These are phyloP conservation scores for Leptoteleia sp. DNA, from an alignment of 1,140 invertebrate species.

Conservation along the genomic window DNA sequence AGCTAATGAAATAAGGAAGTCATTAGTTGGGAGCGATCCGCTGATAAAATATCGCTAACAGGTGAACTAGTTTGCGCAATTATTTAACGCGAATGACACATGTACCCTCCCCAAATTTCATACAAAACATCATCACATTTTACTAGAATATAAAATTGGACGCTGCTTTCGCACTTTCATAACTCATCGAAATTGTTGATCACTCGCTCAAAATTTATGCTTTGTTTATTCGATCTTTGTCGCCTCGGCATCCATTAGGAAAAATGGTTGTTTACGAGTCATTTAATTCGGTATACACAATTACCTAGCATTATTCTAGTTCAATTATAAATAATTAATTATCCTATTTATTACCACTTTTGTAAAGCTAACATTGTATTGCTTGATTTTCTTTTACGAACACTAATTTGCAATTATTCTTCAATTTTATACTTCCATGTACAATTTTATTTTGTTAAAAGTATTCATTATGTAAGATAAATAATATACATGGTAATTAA, in stretches of 20 bases:
- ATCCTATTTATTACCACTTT: background rate
- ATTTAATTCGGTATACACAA: slow-evolving; percentile 4
- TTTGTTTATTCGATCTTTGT: slow-evolving; percentile 43
- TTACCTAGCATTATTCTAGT: background rate
- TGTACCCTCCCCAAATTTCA: slow-evolving; percentile 40
- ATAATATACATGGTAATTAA: too few species aligned
- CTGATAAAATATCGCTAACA: slow-evolving; percentile 64
- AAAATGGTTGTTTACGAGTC: slow-evolving; percentile 15
- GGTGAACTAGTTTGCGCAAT: slow-evolving; percentile 55
- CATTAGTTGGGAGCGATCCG: slow-evolving; percentile 32
- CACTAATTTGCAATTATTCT: too few species aligned
- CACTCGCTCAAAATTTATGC: slow-evolving; percentile 33
- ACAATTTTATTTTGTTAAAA: too few species aligned
- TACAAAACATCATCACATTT: slow-evolving; percentile 21
- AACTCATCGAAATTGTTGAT: slow-evolving; percentile 43
- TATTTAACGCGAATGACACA: slow-evolving; percentile 25
- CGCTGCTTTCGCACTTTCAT: slow-evolving; percentile 51
- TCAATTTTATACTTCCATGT: too few species aligned
- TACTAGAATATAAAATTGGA: slow-evolving; percentile 48
- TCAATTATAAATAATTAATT: slow-evolving; percentile 1
- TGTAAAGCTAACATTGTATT: background rate
- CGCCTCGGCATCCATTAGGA: background rate
- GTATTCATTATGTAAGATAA: too few species aligned
- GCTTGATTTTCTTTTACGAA: background rate
- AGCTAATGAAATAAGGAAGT: slow-evolving; percentile 55